Evolutionary conservation across 2,888 invertebrate species (phyloP), one percentile per base, ranked within the genome.

Genomic region (Eristalis tenax): DNA sequence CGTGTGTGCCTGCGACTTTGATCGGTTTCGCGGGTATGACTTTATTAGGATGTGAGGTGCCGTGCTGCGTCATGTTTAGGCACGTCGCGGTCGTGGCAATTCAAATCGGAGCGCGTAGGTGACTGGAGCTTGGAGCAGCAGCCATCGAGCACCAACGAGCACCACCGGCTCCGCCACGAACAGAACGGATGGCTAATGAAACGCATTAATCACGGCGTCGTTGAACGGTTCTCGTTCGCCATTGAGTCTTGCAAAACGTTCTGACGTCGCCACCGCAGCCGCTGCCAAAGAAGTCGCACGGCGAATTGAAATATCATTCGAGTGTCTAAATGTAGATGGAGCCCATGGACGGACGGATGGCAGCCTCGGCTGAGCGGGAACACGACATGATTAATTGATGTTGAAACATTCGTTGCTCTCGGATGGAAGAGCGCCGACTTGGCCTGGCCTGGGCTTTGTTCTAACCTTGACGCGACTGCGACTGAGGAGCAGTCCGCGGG

Each of bases 281-380:
- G 64, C 74, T 85, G 83, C 86, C 83, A 83, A 87, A 83, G 83
- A 83, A 87, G 87, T 87, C 87, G 50, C 87, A 87, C 65, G 22
- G 56, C 59, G 83, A 87, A 87, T 87, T 87, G 87, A 87, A 87
- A 87, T 87, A 87, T 87, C 87, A 87, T 87, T 87, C 71, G 83
- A 80, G 83, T 83, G 75, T 83, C 83, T 87, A 80, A 83, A 87
- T 87, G 79, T 80, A 80, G 83, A 83, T 83, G 87, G 83, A 80
- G 79, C 69, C 78, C 8, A 8, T 6, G n/a, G n/a, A 43, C n/a
- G 43, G 50, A 78, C 82, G 83, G 66, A 83, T 83, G 74, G 74
- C 69, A 57, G 15, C 32, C 26, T 70, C 35, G 56, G 85, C 50
- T 6, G 59, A 71, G 83, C 68, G 61, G 73, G 64, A 76, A 76